Evolutionary conservation across 1,140 invertebrate species (phyloP).

Genomic region (Uloborus diversus): DNA sequence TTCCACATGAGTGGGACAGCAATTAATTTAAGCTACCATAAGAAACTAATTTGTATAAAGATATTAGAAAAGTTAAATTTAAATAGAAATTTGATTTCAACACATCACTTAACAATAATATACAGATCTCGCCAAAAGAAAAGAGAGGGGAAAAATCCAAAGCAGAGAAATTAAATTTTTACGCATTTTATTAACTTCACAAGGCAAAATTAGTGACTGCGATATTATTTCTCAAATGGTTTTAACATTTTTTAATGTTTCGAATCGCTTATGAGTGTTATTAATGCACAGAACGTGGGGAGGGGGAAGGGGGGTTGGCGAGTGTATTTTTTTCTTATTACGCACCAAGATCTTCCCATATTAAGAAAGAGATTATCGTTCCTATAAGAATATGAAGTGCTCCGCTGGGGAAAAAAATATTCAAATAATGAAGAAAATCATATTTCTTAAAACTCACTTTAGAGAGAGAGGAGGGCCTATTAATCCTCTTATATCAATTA

Average conservation of each 20-base stretch:
- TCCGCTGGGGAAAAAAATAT: slow-evolving; percentile 4
- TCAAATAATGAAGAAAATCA: slow-evolving; percentile 50
- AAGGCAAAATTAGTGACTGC: background rate
- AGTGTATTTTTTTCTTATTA: slow-evolving; percentile 26
- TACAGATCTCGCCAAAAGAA: too few relatives aligned
- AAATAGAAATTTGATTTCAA: too few relatives aligned
- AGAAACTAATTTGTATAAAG: too few relatives aligned
- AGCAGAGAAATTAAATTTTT: slow-evolving; percentile 27
- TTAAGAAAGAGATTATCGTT: slow-evolving; percentile 49
- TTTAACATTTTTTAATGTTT: slow-evolving; percentile 52
- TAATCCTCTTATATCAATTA: slow-evolving; percentile 57
- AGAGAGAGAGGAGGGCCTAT: slow-evolving; percentile 29
- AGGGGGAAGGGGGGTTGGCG: background rate
- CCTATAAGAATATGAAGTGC: too few relatives aligned
- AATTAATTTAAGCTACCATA: too few relatives aligned
- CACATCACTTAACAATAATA: too few relatives aligned
- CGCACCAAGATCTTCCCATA: slow-evolving; percentile 16
- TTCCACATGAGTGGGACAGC: too few relatives aligned
- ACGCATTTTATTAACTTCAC: slow-evolving; percentile 13
- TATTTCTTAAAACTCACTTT: slow-evolving; percentile 55
- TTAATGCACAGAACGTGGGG: too few relatives aligned
- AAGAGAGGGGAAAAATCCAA: background rate
- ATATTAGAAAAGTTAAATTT: too few relatives aligned
- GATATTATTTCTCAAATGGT: slow-evolving; percentile 48
- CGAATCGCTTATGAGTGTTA: slow-evolving; percentile 27